Percentiles rank a stretch among this genome's conserved stretches.
Evolutionary conservation across 2,888 invertebrate species (phyloP).

Genomic region (Strigamia crassipes): DNA sequence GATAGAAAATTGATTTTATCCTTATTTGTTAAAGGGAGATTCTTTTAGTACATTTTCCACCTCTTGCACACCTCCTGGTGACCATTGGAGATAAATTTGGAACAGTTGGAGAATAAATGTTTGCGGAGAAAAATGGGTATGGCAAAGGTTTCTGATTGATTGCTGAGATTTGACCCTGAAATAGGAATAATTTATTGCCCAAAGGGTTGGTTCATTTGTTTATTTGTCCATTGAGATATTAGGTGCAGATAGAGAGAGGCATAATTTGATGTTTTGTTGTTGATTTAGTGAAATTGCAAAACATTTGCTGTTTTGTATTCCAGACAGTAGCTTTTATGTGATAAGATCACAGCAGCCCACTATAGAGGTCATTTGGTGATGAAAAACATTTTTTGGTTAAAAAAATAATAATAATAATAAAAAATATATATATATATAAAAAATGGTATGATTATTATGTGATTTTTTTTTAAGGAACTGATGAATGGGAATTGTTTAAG

Average conservation of each 20-base stretch:
- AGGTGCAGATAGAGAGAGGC: background rate
- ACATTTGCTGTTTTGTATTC: conserved; percentile 23
- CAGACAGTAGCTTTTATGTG: background rate
- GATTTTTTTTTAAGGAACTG: background rate
- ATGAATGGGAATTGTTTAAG: background rate
- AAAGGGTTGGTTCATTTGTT: conserved; percentile 25
- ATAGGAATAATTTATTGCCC: conserved; percentile 8
- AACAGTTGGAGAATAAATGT: background rate
- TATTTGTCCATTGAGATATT: conserved; percentile 15
- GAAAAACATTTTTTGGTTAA: background rate
- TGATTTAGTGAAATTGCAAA: conserved; percentile 25
- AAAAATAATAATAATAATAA: background rate
- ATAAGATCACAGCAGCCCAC: conserved; percentile 1
- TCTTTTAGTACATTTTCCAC: background rate
- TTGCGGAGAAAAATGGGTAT: background rate
- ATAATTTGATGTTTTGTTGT: conserved; percentile 20
- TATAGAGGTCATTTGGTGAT: conserved; percentile 3
- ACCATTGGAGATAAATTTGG: background rate
- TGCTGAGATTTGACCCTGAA: background rate
- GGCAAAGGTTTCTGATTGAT: background rate
- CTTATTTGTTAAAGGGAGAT: background rate
- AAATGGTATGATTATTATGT: background rate
- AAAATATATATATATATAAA: background rate
- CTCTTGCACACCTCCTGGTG: background rate
- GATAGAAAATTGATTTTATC: conserved; percentile 33